These are phyloP conservation scores for Anomalospiza imberbis DNA, from an alignment of 2,797 vertebrate species.

Conservation along the genomic window DNA sequence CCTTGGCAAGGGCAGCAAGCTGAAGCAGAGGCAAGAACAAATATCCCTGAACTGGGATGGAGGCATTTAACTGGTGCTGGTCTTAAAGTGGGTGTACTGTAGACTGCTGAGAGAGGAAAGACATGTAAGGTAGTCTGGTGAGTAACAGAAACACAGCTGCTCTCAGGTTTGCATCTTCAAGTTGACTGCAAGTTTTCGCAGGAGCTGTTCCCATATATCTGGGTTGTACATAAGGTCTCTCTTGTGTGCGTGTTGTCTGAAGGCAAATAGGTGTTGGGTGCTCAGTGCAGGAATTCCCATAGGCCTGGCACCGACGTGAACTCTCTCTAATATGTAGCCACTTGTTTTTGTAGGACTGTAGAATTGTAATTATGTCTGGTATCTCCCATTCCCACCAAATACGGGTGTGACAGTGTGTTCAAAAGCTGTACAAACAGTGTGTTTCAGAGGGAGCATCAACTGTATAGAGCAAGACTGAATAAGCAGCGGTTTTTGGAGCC, in stretches of 20 bases:
- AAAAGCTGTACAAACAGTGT: not conserved
- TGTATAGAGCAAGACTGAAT: not conserved
- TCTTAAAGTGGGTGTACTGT: not conserved
- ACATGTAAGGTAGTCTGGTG: not conserved
- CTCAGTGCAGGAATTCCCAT: not conserved
- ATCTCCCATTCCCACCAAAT: rapidly evolving
- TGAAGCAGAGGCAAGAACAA: not conserved
- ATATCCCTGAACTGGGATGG: not conserved
- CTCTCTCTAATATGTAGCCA: not conserved
- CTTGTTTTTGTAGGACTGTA: not conserved
- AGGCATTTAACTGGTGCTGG: not conserved
- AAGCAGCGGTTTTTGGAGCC: not conserved
- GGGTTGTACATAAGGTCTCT: rapidly evolving
- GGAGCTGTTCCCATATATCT: not conserved
- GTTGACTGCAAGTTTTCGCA: not conserved
- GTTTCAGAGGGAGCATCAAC: not conserved
- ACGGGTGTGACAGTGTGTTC: not conserved
- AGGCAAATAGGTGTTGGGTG: not conserved
- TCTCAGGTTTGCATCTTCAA: not conserved
- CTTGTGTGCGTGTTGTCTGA: not conserved
- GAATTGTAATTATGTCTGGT: not conserved
- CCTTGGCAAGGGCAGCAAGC: not conserved
- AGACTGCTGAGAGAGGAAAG: not conserved
- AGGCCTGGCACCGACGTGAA: rapidly evolving
- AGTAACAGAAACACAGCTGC: not conserved